phyloP scores from a whole-genome alignment of 2,797 vertebrate genomes.

The Mormyrops boulengeri region DNA sequence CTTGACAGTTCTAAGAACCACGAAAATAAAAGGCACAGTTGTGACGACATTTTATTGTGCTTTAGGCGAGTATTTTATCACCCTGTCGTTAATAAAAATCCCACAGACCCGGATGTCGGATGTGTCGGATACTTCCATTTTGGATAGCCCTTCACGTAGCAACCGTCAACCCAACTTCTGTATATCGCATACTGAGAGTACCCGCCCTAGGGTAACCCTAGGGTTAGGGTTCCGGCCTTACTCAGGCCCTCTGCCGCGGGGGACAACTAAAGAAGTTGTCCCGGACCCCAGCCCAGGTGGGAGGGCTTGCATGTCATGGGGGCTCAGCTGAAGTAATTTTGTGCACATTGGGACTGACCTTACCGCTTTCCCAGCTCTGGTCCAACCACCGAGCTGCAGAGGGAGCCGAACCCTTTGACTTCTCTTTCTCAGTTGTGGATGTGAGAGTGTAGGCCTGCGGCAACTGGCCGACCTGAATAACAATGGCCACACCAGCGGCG shows the following conservation, averaged over 20 bases:
- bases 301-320: not conserved
- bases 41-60: not conserved
- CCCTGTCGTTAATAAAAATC: not conserved
- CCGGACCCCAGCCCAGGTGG: not conserved
- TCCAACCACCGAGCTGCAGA: not conserved
- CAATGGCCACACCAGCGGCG: not conserved
- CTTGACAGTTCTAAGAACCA: not conserved
- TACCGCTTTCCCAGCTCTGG: not conserved
- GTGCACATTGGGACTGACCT: not conserved
- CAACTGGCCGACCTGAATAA: not conserved
- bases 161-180: not conserved
- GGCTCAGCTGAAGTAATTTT: not conserved
- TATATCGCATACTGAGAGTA: too few species aligned
- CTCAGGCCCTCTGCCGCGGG: not conserved
- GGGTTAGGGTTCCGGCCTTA: not conserved
- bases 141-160: not conserved
- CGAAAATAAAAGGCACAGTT: not conserved
- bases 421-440: not conserved
- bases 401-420: not conserved
- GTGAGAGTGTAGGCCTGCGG: not conserved
- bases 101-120: not conserved
- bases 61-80: not conserved
- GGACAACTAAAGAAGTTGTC: not conserved
- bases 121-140: not conserved
- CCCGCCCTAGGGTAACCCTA: not conserved